Evolutionary conservation across 2,888 invertebrate species (phyloP).

Genomic region (Rotaria socialis): DNA sequence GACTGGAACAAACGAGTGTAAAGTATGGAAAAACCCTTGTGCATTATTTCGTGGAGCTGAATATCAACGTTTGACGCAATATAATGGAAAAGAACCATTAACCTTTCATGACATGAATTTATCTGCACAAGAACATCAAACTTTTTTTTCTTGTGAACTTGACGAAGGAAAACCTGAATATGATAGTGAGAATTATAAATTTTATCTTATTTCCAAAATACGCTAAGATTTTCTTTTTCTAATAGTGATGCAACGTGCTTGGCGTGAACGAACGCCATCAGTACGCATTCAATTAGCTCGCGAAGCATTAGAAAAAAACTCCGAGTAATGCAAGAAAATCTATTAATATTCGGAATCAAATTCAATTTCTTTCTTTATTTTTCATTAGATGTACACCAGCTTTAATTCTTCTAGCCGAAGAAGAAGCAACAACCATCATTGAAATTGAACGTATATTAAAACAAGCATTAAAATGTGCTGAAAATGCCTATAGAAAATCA

Average conservation of each 20-base stretch:
- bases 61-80: conserved; percentile 86
- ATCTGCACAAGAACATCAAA: conserved; percentile 96
- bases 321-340: conserved; percentile 64
- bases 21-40: conserved; percentile 92
- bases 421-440: conserved; percentile 83
- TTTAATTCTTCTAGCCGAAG: conserved; percentile 87
- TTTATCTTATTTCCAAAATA: background rate
- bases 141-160: conserved; percentile 84
- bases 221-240: background rate
- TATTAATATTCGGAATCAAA: background rate
- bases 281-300: conserved; percentile 83
- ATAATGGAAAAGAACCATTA: conserved; percentile 83
- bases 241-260: conserved; percentile 81
- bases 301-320: conserved; percentile 76
- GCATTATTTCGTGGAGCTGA: conserved; percentile 91
- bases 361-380: background rate
- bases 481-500: conserved; percentile 74
- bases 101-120: conserved; percentile 99
- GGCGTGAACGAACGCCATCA: conserved; percentile 86
- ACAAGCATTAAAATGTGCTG: conserved; percentile 77
- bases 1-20: conserved; percentile 65
- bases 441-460: conserved; percentile 77
- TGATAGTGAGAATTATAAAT: conserved; percentile 62
- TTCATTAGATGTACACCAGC: conserved; percentile 76
- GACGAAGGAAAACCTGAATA: conserved; percentile 81